Base-by-base conservation (phyloP, 2,888 invertebrate species). In the Rhamnusium bicolor region DNA sequence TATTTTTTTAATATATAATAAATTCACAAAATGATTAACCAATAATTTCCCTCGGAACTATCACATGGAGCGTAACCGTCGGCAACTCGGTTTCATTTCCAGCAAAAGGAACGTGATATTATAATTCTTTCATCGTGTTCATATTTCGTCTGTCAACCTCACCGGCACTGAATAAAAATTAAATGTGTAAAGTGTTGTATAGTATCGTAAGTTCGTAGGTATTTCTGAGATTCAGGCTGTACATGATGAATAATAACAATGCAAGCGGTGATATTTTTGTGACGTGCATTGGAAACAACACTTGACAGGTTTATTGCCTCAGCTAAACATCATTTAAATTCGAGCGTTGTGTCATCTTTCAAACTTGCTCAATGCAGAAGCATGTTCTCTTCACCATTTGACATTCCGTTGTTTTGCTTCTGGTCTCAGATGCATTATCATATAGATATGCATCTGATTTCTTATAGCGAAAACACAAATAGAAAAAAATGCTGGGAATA, bases 241-340 rank as follows among this genome's bases (percentile, higher is more conserved):
- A 76, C 81, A 74, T 73, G 81, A 81, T 83, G 84, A 83, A 84
- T 84, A 84, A 84, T 82, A 84, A 85, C 84, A 83, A 84, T 82
- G 82, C 80, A 75, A 73, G 75, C 80, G 81, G 82, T 79, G 85
- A 85, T 85, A 85, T 85, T 85, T 85, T 85, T 84, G 81, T 85
- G 85, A 85, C 84, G 80, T 82, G 82, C 82, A 79, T 79, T 80
- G 81, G 80, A 80, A 80, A 76, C 77, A 80, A 82, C 79, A 75
- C 79, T 79, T 85, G 86, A 86, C 86, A 86, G 86, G 85, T 86
- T 86, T 86, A 86, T 85, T 86, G 86, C 85, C 79, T 80, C 80
- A 83, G 80, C 84, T 81, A 82, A 84, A 85, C 86, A 86, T 86
- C 85, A 86, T 86, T 86, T 86, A 85, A 86, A 86, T 85, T 85